Percentiles rank a stretch among this genome's conserved stretches.
Evolutionary conservation across 1,140 invertebrate genomes (phyloP).

Genomic region (Luehdorfia chinensis): DNA sequence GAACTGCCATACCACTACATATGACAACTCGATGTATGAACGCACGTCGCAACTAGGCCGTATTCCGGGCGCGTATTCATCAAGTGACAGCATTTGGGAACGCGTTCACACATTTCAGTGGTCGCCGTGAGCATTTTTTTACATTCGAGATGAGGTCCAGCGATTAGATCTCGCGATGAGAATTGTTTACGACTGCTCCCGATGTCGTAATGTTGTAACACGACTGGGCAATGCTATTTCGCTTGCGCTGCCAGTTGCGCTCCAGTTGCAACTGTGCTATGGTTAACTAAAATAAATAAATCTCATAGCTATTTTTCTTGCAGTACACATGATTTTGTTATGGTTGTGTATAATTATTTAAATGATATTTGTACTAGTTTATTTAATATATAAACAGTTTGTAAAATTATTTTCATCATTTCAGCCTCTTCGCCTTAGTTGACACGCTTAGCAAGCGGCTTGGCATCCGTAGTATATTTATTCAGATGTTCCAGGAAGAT

Average conservation of each 20-base stretch:
- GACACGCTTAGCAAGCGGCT: too few relatives aligned
- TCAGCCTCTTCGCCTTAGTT: too few relatives aligned
- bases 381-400: too few relatives aligned
- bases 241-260: slow-evolving; percentile 9
- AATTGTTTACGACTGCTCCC: slow-evolving; percentile 28
- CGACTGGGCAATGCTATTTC: slow-evolving; percentile 24
- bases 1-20: too few relatives aligned
- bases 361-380: too few relatives aligned
- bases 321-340: too few relatives aligned
- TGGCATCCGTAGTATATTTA: too few relatives aligned
- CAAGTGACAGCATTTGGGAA: slow-evolving; percentile 2
- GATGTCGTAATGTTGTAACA: slow-evolving; percentile 27
- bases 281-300: too few relatives aligned
- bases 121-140: slow-evolving; percentile 21
- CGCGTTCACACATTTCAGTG: slow-evolving; percentile 19
- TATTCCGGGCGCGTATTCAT: slow-evolving; percentile 8
- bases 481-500: too few relatives aligned
- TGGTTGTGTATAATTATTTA: too few relatives aligned
- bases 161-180: slow-evolving; percentile 28
- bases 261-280: slow-evolving; percentile 5
- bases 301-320: too few relatives aligned
- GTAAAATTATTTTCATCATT: too few relatives aligned
- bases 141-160: slow-evolving; percentile 26
- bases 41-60: slow-evolving; percentile 3
- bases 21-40: slow-evolving; percentile 12